Evolutionary conservation across 1,140 invertebrate genomes (phyloP), one percentile per base, ranked within the genome.

Genomic region (Drosophila hydei): DNA sequence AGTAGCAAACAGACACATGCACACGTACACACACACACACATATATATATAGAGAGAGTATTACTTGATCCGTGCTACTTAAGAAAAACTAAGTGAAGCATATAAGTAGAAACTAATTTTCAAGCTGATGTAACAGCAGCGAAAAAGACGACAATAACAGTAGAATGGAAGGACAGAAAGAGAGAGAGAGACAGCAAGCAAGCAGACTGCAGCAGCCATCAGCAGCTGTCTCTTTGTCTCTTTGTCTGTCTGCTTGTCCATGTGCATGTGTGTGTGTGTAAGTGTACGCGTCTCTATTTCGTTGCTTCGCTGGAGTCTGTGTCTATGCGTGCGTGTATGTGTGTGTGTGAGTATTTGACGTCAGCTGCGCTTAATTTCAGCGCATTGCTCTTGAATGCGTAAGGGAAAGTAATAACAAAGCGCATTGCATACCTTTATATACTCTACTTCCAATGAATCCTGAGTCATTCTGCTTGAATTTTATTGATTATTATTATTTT

Each of bases 71-170:
- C 81, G 61, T 78, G 81, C 81, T 87, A 78, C 81, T 87, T 87
- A 87, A 87, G 81, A 87, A 87, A 80, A 87, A 87, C 83, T 87
- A 87, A 87, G 81, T 87, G 81, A 87, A 87, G 81, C 81, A 87
- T 78, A 87, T 80, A 87, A 87, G 81, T 87, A 87, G 77, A 77
- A 87, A 88, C 81, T 87, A 87, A 87, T 87, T 87, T 87, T 87
- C 81, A 75, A 87, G 81, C 81, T 85, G 81, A 85, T 80, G 81
- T 75, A 85, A 74, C 77, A 75, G 77, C 71, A 81, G 36, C 42
- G 47, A 45, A 50, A 54, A 54, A 38, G 64, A 76, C 79, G 40
- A 54, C 48, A 61, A 61, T 38, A 50, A 72, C 48, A 74, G 47
- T 21, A 25, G 40, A 16, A 9, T 7, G 21, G 11, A n/a, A 11